Evolutionary conservation across 2,113 vertebrate species (phyloP).

Genomic region (Chionodraco myersi): DNA sequence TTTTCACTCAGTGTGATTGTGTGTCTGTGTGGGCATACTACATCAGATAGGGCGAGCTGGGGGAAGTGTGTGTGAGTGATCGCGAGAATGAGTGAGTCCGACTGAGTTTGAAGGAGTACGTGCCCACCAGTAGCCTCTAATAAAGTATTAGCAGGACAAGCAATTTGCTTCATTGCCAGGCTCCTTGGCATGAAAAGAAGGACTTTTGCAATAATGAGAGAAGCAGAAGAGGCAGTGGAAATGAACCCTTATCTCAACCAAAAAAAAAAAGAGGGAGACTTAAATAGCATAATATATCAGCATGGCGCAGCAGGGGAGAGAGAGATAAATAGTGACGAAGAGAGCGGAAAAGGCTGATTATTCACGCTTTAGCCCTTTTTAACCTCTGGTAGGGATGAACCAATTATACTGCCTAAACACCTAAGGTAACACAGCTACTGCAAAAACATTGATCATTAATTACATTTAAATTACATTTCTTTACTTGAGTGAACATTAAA

Average conservation of each 20-base stretch:
- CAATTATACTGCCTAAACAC: constrained; percentile 47
- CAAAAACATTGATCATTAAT: constrained; percentile 20
- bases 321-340: constrained; percentile 62
- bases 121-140: constrained; percentile 66
- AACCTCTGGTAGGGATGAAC: constrained; percentile 59
- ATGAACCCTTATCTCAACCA: constrained; percentile 78
- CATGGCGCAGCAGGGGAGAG: constrained; percentile 45
- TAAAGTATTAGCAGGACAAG: constrained; percentile 77
- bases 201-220: constrained; percentile 77
- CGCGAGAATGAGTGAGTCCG: constrained; percentile 53
- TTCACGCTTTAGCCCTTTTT: constrained; percentile 66
- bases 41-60: constrained; percentile 19
- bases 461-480: constrained; percentile 26
- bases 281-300: constrained; percentile 79
- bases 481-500: constrained; percentile 40
- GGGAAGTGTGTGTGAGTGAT: constrained; percentile 53
- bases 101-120: constrained; percentile 63
- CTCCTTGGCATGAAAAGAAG: constrained; percentile 74
- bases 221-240: constrained; percentile 71
- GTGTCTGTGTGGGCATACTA: constrained; percentile 11
- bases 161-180: constrained; percentile 74
- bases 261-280: constrained; percentile 71
- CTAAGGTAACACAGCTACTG: constrained; percentile 20
- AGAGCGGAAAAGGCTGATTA: constrained; percentile 58
- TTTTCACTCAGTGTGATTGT: background rate